Evolutionary conservation across 2,888 invertebrate genomes (phyloP), one percentile per base, ranked within the genome.

Genomic region (Lymantria monacha): DNA sequence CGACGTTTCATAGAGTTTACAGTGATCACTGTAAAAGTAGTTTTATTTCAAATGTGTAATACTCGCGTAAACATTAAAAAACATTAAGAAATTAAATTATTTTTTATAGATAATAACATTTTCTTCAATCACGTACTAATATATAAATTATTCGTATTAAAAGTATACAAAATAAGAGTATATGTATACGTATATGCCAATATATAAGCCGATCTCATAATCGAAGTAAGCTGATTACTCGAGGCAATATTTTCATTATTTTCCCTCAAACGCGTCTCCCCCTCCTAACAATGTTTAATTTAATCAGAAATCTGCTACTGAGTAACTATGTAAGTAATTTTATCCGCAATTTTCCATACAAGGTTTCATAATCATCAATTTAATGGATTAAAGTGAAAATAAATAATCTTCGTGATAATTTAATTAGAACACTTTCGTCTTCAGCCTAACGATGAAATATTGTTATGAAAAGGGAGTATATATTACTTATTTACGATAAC

Each of bases 261-360:
- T 83, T 79, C 80, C 79, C 76, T 74, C 68, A 72, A 81, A 76
- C 69, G 61, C 69, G 62, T 74, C 71, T 78, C 84, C 87, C n/a
- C 86, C 85, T 79, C 76, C 76, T 83, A 87, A 87, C 87, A 87
- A 79, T 67, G 78, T 77, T 76, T 88, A 86, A 87, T 89, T 89
- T 85, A 89, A 90, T 89, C 82, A 87, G 75, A 81, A 80, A 78
- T 78, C 53, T 81, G 82, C 81, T 78, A 76, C 79, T 74, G 68
- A 69, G 76, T 65, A 66, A 66, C 78, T 74, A 68, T 68, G 76
- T 66, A 67, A 68, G 74, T 75, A 76, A 78, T 79, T 76, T 74
- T 64, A 64, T 73, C 78, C 77, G 67, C 78, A 77, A 82, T 83
- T 79, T 84, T 75, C 72, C 66, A 77, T 74, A 74, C 73, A 81